These are phyloP conservation scores for Nyleta sp. DNA, from an alignment of 2,888 invertebrate genomes.

Conservation along the genomic window DNA sequence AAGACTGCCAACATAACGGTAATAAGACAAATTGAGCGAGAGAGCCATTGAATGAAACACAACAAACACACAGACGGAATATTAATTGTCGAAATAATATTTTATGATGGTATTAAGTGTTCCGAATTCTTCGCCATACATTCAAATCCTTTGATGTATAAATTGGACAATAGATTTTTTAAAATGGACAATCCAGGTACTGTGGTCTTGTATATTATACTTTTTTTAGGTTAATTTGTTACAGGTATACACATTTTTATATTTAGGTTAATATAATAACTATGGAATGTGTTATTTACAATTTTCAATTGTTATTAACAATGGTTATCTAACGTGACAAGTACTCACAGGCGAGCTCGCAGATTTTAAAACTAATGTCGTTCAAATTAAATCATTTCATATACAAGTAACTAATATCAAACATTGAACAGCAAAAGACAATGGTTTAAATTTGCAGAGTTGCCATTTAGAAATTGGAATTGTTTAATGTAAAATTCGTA, in stretches of 20 bases:
- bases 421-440: too few relatives aligned
- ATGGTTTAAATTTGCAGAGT: too few relatives aligned
- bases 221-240: slow-evolving; percentile 47
- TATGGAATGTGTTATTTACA: neutral
- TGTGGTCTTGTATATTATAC: slow-evolving; percentile 2
- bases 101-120: slow-evolving; percentile 30
- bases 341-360: too few relatives aligned
- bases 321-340: too few relatives aligned
- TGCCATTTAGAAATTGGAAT: too few relatives aligned
- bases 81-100: slow-evolving; percentile 33
- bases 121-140: neutral
- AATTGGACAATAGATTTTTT: slow-evolving; percentile 6
- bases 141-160: slow-evolving; percentile 20
- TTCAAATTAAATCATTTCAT: too few relatives aligned
- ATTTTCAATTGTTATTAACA: neutral
- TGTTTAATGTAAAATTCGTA: too few relatives aligned
- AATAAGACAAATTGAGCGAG: slow-evolving; percentile 26
- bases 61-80: slow-evolving; percentile 24
- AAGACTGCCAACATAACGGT: slow-evolving; percentile 42
- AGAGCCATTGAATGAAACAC: slow-evolving; percentile 24
- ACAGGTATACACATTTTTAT: slow-evolving; percentile 20
- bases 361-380: too few relatives aligned
- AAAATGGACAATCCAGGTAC: slow-evolving; percentile 38
- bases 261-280: slow-evolving; percentile 8
- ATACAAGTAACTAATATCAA: too few relatives aligned